phyloP scores from a whole-genome alignment of 2,797 vertebrate genomes.

The Pantherophis vulpinus region DNA sequence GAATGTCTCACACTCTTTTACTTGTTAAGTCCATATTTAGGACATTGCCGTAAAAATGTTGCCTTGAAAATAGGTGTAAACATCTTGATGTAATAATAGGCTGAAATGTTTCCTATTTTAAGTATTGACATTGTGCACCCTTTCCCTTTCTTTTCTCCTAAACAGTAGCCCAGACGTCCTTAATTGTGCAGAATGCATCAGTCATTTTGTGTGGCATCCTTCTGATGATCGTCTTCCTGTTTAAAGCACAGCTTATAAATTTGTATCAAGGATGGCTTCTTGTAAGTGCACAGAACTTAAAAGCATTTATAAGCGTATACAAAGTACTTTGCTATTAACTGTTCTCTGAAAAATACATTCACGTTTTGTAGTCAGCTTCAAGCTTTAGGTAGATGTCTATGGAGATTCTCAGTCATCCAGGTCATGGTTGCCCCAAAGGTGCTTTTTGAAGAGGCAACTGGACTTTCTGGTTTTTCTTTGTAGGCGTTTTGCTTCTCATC shows the following conservation, averaged over 20 bases:
- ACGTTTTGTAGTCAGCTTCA: background rate
- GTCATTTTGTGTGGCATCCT: constrained; percentile 92
- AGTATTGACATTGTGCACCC: background rate
- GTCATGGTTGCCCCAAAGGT: too few species aligned
- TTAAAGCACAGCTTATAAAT: constrained; percentile 82
- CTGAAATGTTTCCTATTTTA: background rate
- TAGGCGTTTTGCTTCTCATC: too few species aligned
- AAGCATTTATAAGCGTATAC: background rate
- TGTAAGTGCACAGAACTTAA: constrained; percentile 76
- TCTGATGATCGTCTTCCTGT: constrained; percentile 93
- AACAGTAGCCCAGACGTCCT: constrained; percentile 93
- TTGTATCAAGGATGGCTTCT: constrained; percentile 96
- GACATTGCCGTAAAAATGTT: background rate
- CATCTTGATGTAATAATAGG: background rate
- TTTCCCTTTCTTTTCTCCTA: constrained; percentile 44
- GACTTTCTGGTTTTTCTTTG: too few species aligned
- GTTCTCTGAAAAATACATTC: background rate
- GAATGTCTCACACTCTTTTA: background rate
- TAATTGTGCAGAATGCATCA: constrained; percentile 92
- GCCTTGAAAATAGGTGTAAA: background rate
- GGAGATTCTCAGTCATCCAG: too few species aligned
- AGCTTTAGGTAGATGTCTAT: background rate
- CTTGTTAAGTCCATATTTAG: background rate
- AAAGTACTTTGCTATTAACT: background rate
- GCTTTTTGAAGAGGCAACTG: too few species aligned